Percentiles rank a stretch among this genome's conserved stretches.
Conservation (phyloP, 2,888 invertebrate genomes). For the Epinotia demarniana region DNA sequence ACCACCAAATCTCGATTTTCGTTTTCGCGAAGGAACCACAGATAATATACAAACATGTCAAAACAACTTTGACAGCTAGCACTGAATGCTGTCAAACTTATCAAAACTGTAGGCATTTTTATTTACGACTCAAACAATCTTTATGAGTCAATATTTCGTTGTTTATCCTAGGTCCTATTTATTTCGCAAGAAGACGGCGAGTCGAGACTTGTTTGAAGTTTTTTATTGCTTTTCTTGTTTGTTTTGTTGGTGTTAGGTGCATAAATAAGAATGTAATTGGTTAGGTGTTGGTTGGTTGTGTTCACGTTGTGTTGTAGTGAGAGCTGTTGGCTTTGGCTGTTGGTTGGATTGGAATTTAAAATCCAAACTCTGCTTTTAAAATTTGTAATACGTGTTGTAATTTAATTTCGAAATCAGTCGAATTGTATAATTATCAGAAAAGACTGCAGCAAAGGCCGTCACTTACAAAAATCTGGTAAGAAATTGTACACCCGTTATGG, state of each 20-base stretch:
- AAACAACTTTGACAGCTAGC: constrained; percentile 19
- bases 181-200: constrained; percentile 14
- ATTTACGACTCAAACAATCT: constrained; percentile 4
- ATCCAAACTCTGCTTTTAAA: too few relatives aligned
- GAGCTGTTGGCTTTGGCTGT: too few relatives aligned
- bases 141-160: not conserved
- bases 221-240: not conserved
- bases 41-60: constrained; percentile 15
- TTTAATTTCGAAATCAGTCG: not conserved
- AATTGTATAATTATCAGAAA: not conserved
- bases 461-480: not conserved
- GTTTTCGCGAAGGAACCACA: constrained; percentile 15
- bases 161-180: too few relatives aligned
- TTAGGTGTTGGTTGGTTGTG: too few relatives aligned
- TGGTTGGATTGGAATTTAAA: too few relatives aligned
- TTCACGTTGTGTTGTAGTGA: too few relatives aligned
- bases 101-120: not conserved
- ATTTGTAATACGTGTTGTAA: not conserved
- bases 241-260: too few relatives aligned
- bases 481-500: not conserved
- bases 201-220: constrained; percentile 22
- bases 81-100: not conserved
- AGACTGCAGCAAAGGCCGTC: not conserved
- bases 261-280: too few relatives aligned
- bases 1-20: not conserved